These are phyloP conservation scores for Cirrhinus mrigala DNA, from an alignment of 2,797 vertebrate genomes.

Conservation along the genomic window DNA sequence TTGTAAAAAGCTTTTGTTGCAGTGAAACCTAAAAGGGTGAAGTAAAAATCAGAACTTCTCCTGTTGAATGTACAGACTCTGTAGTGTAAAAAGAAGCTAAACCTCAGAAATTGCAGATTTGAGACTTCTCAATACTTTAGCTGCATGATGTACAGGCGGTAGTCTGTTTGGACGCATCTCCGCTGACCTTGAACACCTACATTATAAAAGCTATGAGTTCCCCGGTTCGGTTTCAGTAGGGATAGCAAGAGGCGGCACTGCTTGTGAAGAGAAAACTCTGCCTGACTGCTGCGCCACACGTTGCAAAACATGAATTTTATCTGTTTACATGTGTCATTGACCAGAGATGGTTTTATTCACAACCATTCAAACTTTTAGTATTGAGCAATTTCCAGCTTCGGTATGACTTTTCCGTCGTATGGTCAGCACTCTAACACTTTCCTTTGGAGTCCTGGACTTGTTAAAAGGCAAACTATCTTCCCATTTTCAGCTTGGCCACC, in stretches of 20 bases:
- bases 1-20: not conserved
- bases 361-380: not conserved
- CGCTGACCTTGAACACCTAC: not conserved
- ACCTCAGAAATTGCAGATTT: not conserved
- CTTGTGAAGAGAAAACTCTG: not conserved
- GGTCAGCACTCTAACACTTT: not conserved
- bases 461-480: not conserved
- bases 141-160: not conserved
- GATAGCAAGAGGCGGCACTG: not conserved
- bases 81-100: not conserved
- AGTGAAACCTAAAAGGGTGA: not conserved
- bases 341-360: not conserved
- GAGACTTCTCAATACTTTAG: not conserved
- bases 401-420: not conserved
- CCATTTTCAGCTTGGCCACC: slow-evolving; percentile 1
- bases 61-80: not conserved
- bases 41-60: not conserved
- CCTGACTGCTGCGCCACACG: not conserved
- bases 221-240: not conserved
- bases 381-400: not conserved
- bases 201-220: not conserved
- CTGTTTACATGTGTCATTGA: not conserved
- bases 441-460: not conserved
- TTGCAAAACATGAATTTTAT: not conserved
- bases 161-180: not conserved